Evolutionary conservation across 2,888 invertebrate genomes (phyloP).

Genomic region (Gymnoscelis rufifasciata): DNA sequence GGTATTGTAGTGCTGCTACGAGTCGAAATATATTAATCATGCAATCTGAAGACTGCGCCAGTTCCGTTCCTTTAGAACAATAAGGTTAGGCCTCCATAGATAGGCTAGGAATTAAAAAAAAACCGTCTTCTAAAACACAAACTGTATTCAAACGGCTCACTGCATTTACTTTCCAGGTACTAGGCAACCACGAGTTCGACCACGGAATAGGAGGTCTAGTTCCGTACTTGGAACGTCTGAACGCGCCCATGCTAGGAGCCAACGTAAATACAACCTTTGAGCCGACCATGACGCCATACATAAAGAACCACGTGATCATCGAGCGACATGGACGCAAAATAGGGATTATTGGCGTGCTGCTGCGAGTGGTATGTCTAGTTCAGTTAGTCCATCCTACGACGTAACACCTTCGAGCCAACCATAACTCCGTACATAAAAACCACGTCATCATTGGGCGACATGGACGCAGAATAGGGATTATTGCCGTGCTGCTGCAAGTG

Average conservation of each 20-base stretch:
- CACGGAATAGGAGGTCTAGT: conserved; percentile 84
- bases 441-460: too few relatives aligned
- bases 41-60: too few relatives aligned
- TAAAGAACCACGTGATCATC: conserved; percentile 82
- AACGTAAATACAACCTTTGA: conserved; percentile 86
- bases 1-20: too few relatives aligned
- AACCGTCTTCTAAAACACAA: too few relatives aligned
- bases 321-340: conserved; percentile 81
- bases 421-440: conserved; percentile 80
- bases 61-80: too few relatives aligned
- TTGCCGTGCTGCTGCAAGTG: too few relatives aligned
- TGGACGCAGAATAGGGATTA: too few relatives aligned
- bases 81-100: too few relatives aligned
- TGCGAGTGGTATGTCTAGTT: conserved; percentile 61
- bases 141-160: too few relatives aligned
- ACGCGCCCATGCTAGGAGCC: conserved; percentile 84
- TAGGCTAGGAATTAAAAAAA: too few relatives aligned
- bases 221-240: conserved; percentile 82
- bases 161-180: conserved; percentile 73
- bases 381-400: too few relatives aligned
- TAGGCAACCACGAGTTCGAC: conserved; percentile 94
- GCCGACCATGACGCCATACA: conserved; percentile 80
- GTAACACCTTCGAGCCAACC: conserved; percentile 76
- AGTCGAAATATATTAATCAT: too few relatives aligned
- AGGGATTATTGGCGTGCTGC: conserved; percentile 88